A percentile compares a stretch with the other conserved stretches of the same genome.
Evolutionary conservation across 2,888 invertebrate species (phyloP).

Genomic region (Cephus pulcher): DNA sequence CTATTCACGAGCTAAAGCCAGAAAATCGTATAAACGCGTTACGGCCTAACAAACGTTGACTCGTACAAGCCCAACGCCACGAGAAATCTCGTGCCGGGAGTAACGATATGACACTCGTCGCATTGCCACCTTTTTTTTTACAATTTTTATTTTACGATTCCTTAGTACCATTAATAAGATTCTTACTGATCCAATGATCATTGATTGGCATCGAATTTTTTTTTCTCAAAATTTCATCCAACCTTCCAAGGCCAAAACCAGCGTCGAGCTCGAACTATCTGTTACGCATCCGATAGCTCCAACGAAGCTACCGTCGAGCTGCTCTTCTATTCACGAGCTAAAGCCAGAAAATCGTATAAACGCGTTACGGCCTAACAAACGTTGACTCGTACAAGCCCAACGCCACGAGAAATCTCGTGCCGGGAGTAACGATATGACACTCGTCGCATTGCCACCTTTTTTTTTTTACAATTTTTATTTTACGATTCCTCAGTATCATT

Average conservation of each 20-base stretch:
- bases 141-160: too few species aligned
- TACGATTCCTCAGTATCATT: neutral
- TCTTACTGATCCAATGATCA: neutral
- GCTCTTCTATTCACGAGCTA: neutral
- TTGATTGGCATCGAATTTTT: neutral
- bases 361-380: neutral
- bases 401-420: neutral
- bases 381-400: neutral
- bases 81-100: neutral
- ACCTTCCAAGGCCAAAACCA: neutral
- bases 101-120: too few species aligned
- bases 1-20: neutral
- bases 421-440: too few species aligned
- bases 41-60: neutral
- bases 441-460: neutral
- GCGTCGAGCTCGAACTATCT: neutral
- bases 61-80: neutral
- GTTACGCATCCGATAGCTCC: neutral
- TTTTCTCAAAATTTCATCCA: neutral
- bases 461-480: too few species aligned
- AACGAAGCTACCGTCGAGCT: neutral
- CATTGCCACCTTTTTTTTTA: neutral
- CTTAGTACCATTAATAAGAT: neutral
- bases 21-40: neutral
- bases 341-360: neutral